Conservation (phyloP, 2,797 vertebrate species). For the Gallinago stenura region DNA sequence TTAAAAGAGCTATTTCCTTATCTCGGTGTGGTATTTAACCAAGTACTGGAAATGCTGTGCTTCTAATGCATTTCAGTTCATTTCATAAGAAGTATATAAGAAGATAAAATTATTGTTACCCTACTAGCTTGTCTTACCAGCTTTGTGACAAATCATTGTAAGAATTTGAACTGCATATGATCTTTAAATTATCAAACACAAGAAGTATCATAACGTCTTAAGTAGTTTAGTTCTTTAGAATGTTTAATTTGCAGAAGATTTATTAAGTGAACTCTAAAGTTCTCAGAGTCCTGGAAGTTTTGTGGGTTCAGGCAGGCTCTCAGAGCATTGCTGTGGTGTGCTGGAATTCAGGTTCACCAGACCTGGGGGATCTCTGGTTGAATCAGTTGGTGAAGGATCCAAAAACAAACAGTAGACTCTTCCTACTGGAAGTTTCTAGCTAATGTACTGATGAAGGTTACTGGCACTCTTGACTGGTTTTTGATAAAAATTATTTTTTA, state of each 20-base stretch:
- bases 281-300: neutral
- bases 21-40: neutral
- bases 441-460: neutral
- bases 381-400: neutral
- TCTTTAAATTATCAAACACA: neutral
- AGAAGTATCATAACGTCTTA: neutral
- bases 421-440: neutral
- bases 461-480: neutral
- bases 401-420: neutral
- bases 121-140: neutral
- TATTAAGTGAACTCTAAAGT: neutral
- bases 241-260: neutral
- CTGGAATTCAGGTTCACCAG: neutral
- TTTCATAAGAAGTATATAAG: neutral
- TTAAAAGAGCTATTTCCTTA: neutral
- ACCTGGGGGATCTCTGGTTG: neutral
- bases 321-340: neutral
- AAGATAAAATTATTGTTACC: neutral
- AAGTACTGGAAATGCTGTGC: neutral
- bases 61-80: neutral
- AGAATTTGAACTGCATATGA: neutral
- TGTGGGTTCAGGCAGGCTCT: neutral
- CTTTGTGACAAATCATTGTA: neutral
- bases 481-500: rapidly evolving
- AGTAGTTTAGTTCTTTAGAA: neutral